phyloP scores from a whole-genome alignment of 1,140 invertebrate species.

The Drosophila azteca region DNA sequence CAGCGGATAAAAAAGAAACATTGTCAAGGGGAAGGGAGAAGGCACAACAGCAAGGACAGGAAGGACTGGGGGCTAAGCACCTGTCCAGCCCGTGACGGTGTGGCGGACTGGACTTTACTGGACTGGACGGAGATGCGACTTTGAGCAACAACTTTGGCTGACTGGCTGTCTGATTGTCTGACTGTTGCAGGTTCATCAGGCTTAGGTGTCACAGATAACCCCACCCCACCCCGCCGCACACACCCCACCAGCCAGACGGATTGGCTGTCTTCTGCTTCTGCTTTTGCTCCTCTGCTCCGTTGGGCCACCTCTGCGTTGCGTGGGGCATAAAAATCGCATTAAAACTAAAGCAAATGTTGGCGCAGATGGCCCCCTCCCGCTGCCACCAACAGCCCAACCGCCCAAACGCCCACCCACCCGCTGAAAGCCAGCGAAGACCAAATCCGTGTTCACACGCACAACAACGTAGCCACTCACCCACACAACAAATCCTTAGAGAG shows the following conservation, averaged over 20 bases:
- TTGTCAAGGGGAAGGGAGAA: slow-evolving; percentile 1
- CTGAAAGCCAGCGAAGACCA: slow-evolving; percentile 15
- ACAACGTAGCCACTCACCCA: slow-evolving; percentile 13
- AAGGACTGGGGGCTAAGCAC: slow-evolving; percentile 1
- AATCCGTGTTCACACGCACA: slow-evolving; percentile 40
- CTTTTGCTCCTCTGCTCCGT: background rate
- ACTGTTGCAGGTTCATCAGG: slow-evolving; percentile 34
- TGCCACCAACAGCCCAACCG: too few species aligned
- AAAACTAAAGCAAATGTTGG: slow-evolving; percentile 47
- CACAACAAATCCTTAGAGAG: slow-evolving; percentile 25
- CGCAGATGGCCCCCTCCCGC: background rate
- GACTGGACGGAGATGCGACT: slow-evolving; percentile 24
- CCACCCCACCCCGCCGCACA: too few species aligned
- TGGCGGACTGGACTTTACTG: background rate
- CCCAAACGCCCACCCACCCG: too few species aligned
- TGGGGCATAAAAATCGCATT: slow-evolving; percentile 65
- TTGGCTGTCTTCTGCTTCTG: background rate
- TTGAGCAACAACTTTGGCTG: slow-evolving; percentile 27
- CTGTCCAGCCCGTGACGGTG: background rate
- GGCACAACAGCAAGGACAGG: background rate
- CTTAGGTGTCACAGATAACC: slow-evolving; percentile 6
- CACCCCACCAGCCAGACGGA: too few species aligned
- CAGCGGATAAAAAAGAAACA: background rate
- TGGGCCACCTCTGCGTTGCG: slow-evolving; percentile 10
- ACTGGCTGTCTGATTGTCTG: background rate